These are phyloP conservation scores for Dasysyrphus albostriatus DNA, from an alignment of 2,888 invertebrate species.

Conservation along the genomic window DNA sequence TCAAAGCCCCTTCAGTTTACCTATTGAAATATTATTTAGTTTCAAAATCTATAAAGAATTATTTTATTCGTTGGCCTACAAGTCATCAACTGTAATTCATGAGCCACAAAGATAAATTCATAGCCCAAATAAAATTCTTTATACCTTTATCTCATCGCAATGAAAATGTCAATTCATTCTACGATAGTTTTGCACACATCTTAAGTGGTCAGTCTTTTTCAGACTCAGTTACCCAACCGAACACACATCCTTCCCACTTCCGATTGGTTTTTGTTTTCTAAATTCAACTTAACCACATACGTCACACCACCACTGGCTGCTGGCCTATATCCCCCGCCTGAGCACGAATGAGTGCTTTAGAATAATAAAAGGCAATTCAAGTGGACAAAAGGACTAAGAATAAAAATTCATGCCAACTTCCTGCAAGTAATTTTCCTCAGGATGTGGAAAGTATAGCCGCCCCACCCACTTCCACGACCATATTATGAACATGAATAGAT, in stretches of 20 bases:
- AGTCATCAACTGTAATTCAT: no score
- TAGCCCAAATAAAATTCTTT: constrained; percentile 26
- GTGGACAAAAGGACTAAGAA: constrained; percentile 39
- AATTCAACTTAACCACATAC: constrained; percentile 58
- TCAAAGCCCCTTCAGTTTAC: no score
- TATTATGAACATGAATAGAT: neutral
- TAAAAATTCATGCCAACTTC: constrained; percentile 58
- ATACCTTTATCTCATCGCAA: constrained; percentile 32
- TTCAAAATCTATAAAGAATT: no score
- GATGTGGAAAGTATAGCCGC: constrained; percentile 16
- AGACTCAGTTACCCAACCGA: constrained; percentile 18
- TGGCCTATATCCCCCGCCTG: no score
- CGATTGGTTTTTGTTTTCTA: constrained; percentile 23
- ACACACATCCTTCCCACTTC: constrained; percentile 37
- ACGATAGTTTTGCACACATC: constrained; percentile 62
- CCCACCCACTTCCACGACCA: neutral
- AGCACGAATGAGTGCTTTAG: constrained; percentile 38
- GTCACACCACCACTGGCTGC: neutral
- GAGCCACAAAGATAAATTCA: neutral
- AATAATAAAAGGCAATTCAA: constrained; percentile 58
- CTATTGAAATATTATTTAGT: no score
- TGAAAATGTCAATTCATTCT: constrained; percentile 57
- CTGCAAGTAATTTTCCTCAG: constrained; percentile 53
- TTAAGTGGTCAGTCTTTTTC: constrained; percentile 55
- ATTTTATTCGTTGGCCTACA: no score